Evolutionary conservation across 2,797 vertebrate species (phyloP).

Genomic region (Amblyopsis hoosieri): DNA sequence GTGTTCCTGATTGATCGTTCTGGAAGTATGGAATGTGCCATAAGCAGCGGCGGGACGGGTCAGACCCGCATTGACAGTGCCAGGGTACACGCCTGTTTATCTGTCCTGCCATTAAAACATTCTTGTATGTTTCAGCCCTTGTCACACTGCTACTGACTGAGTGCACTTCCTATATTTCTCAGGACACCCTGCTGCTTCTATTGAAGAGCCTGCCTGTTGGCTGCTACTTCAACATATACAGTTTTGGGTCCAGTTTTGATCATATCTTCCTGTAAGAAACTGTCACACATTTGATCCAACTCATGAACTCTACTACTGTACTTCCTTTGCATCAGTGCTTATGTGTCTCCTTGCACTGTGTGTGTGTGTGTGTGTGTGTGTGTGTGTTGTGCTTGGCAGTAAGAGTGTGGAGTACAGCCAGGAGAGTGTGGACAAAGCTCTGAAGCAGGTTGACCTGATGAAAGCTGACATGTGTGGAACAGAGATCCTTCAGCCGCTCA

Average conservation of each 20-base stretch:
- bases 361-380: neutral
- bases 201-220: slow-evolving; percentile 89
- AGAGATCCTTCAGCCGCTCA: slow-evolving; percentile 45
- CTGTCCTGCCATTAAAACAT: no score
- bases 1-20: slow-evolving; percentile 86
- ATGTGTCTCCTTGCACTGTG: neutral
- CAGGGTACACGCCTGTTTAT: slow-evolving; percentile 65
- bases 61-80: slow-evolving; percentile 75
- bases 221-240: slow-evolving; percentile 88
- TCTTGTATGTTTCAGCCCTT: no score
- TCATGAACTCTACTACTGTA: neutral
- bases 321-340: neutral
- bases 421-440: slow-evolving; percentile 73
- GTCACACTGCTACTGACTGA: no score
- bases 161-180: no score
- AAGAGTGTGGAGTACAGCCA: slow-evolving; percentile 79
- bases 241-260: slow-evolving; percentile 79
- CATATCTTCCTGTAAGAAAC: slow-evolving; percentile 82
- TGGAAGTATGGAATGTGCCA: slow-evolving; percentile 75
- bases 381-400: slow-evolving; percentile 25
- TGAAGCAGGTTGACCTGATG: slow-evolving; percentile 62
- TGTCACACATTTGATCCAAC: neutral
- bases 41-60: neutral
- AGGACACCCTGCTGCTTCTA: slow-evolving; percentile 78
- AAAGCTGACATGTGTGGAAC: slow-evolving; percentile 57